Evolutionary conservation across 2,888 invertebrate genomes (phyloP), one percentile per base, ranked within the genome.

Genomic region (Maniola hyperantus): DNA sequence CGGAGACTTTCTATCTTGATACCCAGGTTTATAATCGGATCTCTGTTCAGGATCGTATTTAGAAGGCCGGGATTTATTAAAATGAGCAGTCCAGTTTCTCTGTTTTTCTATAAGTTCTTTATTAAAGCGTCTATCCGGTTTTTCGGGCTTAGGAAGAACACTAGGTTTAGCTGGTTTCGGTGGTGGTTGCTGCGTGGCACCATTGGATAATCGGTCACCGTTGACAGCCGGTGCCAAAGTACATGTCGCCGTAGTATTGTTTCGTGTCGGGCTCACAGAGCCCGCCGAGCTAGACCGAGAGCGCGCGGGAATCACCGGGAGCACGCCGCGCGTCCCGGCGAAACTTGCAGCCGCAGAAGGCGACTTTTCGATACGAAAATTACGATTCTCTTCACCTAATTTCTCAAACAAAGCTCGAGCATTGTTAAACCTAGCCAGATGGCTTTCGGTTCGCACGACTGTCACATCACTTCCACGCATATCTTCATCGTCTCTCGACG

Each of bases 361-460:
- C 83, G 86, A 95, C 90, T 93, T 93, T 68, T 95, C 95, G 67
- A 95, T 93, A 73, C 87, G 85, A 75, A 91, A 90, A 62, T 93
- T 91, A 74, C 94, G 94, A 85, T 95, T 94, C 84, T 96, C 95
- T 85, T 96, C 94, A 76, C 97, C 96, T 72, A 98, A 93, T 82
- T 97, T 97, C 85, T 98, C 98, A 85, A 98, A 98, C 66, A 98
- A 93, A 51, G 98, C 98, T 71, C 97, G 94, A 2, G 98, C 98
- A 85, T 96, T 97, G 85, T 98, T 97, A 85, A 98, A 98, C 71
- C 97, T 93, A n/a, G 97, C 96, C 78, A 97, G 95, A 83, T 97
- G 97, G 79, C 97, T 97, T 88, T 97, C 97, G 18, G 97, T 97
- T 71, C 97, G 94, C 68, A 96, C 96, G 55, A 97, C 96, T 11